These are phyloP conservation scores for Chelidonichthys spinosus DNA, from an alignment of 2,797 vertebrate species.

Conservation along the genomic window DNA sequence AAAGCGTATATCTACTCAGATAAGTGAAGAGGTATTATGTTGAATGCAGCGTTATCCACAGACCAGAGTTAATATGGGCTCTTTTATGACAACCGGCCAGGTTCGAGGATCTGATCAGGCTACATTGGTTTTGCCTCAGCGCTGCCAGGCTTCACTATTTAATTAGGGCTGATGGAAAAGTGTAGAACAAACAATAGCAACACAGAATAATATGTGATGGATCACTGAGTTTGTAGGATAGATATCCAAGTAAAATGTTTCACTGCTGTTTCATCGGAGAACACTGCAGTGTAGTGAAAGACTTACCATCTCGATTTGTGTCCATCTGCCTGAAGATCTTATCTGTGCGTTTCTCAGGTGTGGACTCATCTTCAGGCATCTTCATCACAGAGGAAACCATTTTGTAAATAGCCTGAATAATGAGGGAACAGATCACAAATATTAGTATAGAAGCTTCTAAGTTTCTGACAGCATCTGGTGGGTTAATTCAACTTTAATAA, in stretches of 20 bases:
- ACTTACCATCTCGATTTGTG: conserved; percentile 94
- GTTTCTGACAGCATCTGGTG: not conserved
- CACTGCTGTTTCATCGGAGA: not conserved
- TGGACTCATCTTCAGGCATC: conserved; percentile 99
- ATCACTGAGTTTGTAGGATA: not conserved
- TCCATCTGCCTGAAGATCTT: conserved; percentile 99
- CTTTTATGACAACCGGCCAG: not conserved
- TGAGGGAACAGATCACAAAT: not conserved
- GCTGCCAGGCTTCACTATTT: not conserved
- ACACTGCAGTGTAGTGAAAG: not conserved
- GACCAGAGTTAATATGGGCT: not conserved
- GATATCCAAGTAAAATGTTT: not conserved
- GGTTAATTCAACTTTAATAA: not conserved
- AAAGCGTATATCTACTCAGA: not conserved
- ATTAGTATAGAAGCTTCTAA: not conserved
- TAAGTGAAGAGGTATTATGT: not conserved
- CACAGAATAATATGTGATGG: not conserved
- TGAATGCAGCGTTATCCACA: not conserved
- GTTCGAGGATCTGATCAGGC: not conserved
- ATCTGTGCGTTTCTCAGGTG: conserved; percentile 98
- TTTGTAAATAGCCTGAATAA: conserved; percentile 95
- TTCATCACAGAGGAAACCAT: conserved; percentile 99
- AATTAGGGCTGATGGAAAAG: not conserved
- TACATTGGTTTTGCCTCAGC: not conserved
- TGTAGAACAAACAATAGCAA: not conserved